These are phyloP conservation scores for Hypomecis atomaria DNA, from an alignment of 2,888 invertebrate species.

Conservation along the genomic window DNA sequence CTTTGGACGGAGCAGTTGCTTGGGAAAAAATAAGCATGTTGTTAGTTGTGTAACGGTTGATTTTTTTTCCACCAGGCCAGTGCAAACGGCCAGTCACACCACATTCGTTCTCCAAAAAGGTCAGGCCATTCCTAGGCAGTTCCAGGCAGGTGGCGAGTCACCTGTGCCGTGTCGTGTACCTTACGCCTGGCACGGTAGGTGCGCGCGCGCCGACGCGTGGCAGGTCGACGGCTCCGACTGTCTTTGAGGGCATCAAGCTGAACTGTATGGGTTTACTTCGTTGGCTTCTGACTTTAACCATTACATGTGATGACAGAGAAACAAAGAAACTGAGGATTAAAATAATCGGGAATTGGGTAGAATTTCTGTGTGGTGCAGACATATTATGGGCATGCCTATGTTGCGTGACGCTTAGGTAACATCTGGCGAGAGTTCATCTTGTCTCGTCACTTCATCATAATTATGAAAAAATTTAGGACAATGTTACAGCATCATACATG, in stretches of 20 bases:
- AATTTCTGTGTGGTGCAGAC: too few relatives aligned
- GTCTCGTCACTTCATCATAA: too few relatives aligned
- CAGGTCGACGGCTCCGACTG: conserved; percentile 65
- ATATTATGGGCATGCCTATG: too few relatives aligned
- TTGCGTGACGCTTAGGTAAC: too few relatives aligned
- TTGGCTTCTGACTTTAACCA: neutral
- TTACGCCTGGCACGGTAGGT: conserved; percentile 67
- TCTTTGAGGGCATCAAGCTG: conserved; percentile 29
- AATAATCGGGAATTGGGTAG: too few relatives aligned
- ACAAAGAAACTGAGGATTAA: too few relatives aligned
- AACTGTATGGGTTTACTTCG: conserved; percentile 17
- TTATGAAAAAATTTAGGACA: too few relatives aligned
- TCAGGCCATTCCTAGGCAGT: conserved; percentile 50
- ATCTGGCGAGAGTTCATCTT: too few relatives aligned
- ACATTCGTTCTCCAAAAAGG: conserved; percentile 51
- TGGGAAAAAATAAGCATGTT: too few relatives aligned
- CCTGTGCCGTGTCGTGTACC: conserved; percentile 71
- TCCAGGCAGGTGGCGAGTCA: conserved; percentile 54
- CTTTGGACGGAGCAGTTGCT: too few relatives aligned
- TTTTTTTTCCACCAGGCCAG: neutral
- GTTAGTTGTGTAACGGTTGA: too few relatives aligned
- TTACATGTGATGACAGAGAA: neutral
- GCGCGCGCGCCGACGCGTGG: conserved; percentile 71
- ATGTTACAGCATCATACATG: too few relatives aligned
- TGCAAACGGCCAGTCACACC: conserved; percentile 38